Percentiles rank a stretch among this genome's conserved stretches.
These are phyloP conservation scores for Eupeodes luniger DNA, from an alignment of 2,888 invertebrate genomes.

Conservation along the genomic window DNA sequence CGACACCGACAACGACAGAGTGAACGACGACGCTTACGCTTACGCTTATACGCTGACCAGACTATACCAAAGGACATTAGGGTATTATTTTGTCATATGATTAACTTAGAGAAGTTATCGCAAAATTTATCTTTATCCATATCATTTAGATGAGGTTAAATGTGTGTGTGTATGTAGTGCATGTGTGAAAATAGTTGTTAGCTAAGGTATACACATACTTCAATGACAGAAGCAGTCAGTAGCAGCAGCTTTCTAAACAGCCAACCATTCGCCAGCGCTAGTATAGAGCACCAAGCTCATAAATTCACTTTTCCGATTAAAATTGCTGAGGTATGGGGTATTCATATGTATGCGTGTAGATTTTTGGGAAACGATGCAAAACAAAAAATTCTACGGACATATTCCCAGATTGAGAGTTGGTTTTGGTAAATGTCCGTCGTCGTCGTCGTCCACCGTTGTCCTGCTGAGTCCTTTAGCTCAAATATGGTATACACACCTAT, in stretches of 20 bases:
- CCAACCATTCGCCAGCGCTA: neutral
- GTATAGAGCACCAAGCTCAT: slow-evolving; percentile 38
- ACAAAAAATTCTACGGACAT: slow-evolving; percentile 41
- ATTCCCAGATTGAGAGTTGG: slow-evolving; percentile 12
- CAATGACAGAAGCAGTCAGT: slow-evolving; percentile 32
- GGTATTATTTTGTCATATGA: slow-evolving; percentile 69
- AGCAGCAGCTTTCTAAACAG: slow-evolving; percentile 23
- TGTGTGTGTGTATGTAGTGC: neutral
- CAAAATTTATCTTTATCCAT: slow-evolving; percentile 62
- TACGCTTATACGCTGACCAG: slow-evolving; percentile 12
- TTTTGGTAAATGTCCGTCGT: neutral
- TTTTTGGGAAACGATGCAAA: slow-evolving; percentile 29
- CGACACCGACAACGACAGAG: slow-evolving; percentile 27
- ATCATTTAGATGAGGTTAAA: neutral
- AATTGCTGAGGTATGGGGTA: slow-evolving; percentile 50
- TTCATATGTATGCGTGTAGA: slow-evolving; percentile 15
- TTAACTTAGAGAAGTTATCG: slow-evolving; percentile 62
- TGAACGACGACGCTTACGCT: neutral
- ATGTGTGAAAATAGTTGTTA: neutral
- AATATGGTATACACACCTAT: neutral
- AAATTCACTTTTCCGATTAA: slow-evolving; percentile 71
- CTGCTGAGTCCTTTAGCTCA: neutral
- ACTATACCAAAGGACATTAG: slow-evolving; percentile 59
- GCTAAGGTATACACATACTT: slow-evolving; percentile 22
- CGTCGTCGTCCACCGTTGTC: neutral